These are phyloP conservation scores for Galleria mellonella DNA, from an alignment of 1,140 invertebrate species.

Conservation along the genomic window DNA sequence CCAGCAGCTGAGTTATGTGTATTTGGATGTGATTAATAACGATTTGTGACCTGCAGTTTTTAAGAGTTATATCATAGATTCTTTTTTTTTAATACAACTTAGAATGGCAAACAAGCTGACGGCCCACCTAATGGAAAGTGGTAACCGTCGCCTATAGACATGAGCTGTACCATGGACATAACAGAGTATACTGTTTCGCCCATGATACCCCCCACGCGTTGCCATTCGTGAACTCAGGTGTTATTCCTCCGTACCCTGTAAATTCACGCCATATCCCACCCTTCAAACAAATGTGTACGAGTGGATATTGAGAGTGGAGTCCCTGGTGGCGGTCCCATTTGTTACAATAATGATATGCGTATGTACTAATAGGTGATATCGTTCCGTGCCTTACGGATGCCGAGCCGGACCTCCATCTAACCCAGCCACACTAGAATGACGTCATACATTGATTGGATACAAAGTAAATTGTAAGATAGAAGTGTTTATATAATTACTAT, in stretches of 20 bases:
- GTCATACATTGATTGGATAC: slow-evolving; percentile 1
- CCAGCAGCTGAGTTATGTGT: background rate
- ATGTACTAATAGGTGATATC: slow-evolving; percentile 2
- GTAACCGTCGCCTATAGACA: too few species aligned
- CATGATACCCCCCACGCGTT: too few species aligned
- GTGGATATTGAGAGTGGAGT: background rate
- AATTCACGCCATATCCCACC: too few species aligned
- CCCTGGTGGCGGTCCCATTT: slow-evolving; percentile 1
- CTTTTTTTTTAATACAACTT: too few species aligned
- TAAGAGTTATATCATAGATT: background rate
- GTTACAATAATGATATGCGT: background rate
- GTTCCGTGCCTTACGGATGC: background rate
- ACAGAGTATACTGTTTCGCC: too few species aligned
- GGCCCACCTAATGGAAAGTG: too few species aligned
- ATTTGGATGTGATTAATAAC: background rate
- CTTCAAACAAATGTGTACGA: slow-evolving; percentile 2
- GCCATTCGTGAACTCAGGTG: too few species aligned
- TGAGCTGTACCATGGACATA: too few species aligned
- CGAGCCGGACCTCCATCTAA: background rate
- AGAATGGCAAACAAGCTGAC: too few species aligned
- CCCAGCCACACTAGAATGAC: background rate
- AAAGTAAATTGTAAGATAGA: background rate
- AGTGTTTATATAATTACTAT: too few species aligned
- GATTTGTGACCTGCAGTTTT: background rate
- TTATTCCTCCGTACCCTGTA: too few species aligned